Base-by-base conservation (phyloP, 2,797 vertebrate species). In the Scleropages formosus region DNA sequence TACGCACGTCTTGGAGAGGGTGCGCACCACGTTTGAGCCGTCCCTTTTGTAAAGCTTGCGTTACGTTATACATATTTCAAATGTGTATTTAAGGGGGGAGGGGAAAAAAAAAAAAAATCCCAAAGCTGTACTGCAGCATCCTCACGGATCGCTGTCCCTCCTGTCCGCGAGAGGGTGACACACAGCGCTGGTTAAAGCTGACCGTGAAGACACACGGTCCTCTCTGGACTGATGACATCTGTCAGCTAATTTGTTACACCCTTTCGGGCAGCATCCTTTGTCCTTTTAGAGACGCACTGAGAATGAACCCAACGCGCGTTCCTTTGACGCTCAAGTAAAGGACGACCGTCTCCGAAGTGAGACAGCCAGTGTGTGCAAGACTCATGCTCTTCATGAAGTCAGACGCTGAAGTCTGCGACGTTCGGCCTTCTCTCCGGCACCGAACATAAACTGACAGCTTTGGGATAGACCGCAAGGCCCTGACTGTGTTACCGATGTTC, bases 361-460 rank as follows among this genome's bases (percentile, higher is more conserved):
- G n/a, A n/a, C n/a, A n/a, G n/a, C n/a, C n/a, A n/a, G n/a, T n/a
- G 53, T 56, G 47, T 56, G 24, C 7, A 58, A 13, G 69, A 71
- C 49, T 1, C 60, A 16, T 71, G 22, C 49, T 71, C 8, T 10
- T 12, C 27, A n/a, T 16, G 49, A 68, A 44, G 49, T 18, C 46
- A 44, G 66, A 49, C 16, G 22, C 8, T 1, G n/a, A 10, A n/a
- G n/a, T n/a, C n/a, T 18, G 60, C 62, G 60, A 20, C 85, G 79
- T 83, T 81, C 83, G 87, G 82, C 87, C 87, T 88, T 87, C 80
- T 87, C 87, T 78, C 82, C 84, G 76, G 81, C 80, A 72, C 73
- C 62, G 76, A 84, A 86, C 80, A 75, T 84, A 82, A 79, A 22
- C 49, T 72, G 78, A 80, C 82, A 74, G 51, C 49, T 24, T 16